Conservation (phyloP, 92 coral and sea anemone genomes). For the Zoanthus sociatus region DNA sequence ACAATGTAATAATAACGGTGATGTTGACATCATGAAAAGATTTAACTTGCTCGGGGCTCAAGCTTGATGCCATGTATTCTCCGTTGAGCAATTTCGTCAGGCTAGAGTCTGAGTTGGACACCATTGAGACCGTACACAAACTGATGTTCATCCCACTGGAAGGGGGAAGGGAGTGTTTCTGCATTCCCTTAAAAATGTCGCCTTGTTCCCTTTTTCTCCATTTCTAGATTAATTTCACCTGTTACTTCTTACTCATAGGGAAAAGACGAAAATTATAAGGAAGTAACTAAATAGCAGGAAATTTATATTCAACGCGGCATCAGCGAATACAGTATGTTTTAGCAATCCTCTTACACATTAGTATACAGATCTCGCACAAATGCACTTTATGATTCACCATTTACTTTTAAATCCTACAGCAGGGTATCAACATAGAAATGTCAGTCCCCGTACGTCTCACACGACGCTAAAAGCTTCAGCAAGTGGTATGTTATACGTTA, state of each 20-base stretch:
- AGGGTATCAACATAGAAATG: neutral
- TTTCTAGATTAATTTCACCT: too few species aligned
- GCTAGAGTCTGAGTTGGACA: neutral
- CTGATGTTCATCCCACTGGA: too few species aligned
- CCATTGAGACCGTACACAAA: neutral
- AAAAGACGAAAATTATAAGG: neutral
- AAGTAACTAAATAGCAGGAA: neutral
- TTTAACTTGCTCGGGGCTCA: neutral
- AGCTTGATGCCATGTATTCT: neutral
- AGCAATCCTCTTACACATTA: neutral
- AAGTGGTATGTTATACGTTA: neutral
- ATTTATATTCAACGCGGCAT: neutral
- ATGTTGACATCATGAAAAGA: neutral
- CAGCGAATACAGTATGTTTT: neutral
- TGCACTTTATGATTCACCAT: neutral
- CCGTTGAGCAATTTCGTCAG: neutral
- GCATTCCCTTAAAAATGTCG: too few species aligned
- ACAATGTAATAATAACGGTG: neutral
- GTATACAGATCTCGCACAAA: neutral
- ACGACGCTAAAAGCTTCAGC: neutral
- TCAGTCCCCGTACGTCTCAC: neutral
- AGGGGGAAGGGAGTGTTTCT: too few species aligned
- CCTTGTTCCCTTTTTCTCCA: too few species aligned
- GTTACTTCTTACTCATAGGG: neutral
- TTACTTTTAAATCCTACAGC: neutral